These are phyloP conservation scores for Zophobas atratus DNA, from an alignment of 1,140 invertebrate species.

Conservation along the genomic window DNA sequence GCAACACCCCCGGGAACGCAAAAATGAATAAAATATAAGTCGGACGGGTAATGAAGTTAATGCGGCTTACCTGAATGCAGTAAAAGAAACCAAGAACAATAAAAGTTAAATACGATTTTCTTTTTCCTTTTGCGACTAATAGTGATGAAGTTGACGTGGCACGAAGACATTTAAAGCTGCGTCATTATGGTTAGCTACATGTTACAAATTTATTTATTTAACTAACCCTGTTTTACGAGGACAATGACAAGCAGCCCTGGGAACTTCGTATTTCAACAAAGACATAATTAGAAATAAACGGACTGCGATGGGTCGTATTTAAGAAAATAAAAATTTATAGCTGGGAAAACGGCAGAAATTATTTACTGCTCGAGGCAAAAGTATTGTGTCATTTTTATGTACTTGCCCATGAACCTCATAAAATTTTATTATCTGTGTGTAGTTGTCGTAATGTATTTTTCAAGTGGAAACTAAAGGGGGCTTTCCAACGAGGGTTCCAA, in stretches of 20 bases:
- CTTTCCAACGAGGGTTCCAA: neutral
- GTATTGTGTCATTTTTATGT: slow-evolving; percentile 30
- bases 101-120: slow-evolving; percentile 27
- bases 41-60: slow-evolving; percentile 21
- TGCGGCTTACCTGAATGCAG: slow-evolving; percentile 19
- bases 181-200: neutral
- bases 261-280: neutral
- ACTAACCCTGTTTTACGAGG: slow-evolving; percentile 3
- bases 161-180: neutral
- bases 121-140: slow-evolving; percentile 28
- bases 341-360: slow-evolving; percentile 4
- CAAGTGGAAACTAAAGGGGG: neutral
- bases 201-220: slow-evolving; percentile 23
- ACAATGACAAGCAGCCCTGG: neutral
- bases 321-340: slow-evolving; percentile 29
- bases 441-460: neutral
- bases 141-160: slow-evolving; percentile 1
- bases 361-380: neutral
- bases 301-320: neutral
- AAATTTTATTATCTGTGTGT: slow-evolving; percentile 19
- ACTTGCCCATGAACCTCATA: slow-evolving; percentile 19
- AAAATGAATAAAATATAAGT: slow-evolving; percentile 28
- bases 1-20: neutral
- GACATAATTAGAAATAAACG: slow-evolving; percentile 2
- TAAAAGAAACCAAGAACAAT: slow-evolving; percentile 19